Evolutionary conservation across 2,113 vertebrate genomes (phyloP).

Genomic region (Paratilapia polleni): DNA sequence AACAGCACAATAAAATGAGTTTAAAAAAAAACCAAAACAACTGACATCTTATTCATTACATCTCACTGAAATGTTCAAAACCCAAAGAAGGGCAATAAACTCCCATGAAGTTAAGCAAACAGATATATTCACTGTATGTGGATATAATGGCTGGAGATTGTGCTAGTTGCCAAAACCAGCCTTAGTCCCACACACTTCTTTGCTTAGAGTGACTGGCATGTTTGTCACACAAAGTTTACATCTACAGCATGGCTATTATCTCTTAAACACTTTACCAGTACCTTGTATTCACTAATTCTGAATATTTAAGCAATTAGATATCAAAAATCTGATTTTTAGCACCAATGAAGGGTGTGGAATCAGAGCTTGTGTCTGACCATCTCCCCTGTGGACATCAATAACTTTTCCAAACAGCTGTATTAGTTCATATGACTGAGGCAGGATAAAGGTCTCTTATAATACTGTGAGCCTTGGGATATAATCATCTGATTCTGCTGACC

Average conservation of each 20-base stretch:
- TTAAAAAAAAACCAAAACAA: conserved; percentile 26
- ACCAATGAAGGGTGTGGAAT: conserved; percentile 39
- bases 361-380: conserved; percentile 12
- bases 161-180: conserved; percentile 9
- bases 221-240: conserved; percentile 26
- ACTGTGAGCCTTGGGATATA: conserved; percentile 45
- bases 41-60: conserved; percentile 47
- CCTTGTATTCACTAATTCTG: not conserved
- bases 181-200: conserved; percentile 9
- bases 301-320: not conserved
- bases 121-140: conserved; percentile 47
- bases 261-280: conserved; percentile 2
- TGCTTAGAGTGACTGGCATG: not conserved
- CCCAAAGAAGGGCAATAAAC: conserved; percentile 43
- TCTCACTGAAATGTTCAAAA: conserved; percentile 57
- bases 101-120: conserved; percentile 28
- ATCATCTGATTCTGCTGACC: conserved; percentile 66
- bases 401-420: conserved; percentile 62
- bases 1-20: conserved; percentile 50
- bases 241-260: conserved; percentile 9
- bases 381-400: conserved; percentile 40
- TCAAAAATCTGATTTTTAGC: conserved; percentile 4
- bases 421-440: conserved; percentile 52
- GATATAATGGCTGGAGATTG: conserved; percentile 11
- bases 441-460: conserved; percentile 57